phyloP scores from a whole-genome alignment of 2,797 vertebrate genomes.

The Fundulus diaphanus region DNA sequence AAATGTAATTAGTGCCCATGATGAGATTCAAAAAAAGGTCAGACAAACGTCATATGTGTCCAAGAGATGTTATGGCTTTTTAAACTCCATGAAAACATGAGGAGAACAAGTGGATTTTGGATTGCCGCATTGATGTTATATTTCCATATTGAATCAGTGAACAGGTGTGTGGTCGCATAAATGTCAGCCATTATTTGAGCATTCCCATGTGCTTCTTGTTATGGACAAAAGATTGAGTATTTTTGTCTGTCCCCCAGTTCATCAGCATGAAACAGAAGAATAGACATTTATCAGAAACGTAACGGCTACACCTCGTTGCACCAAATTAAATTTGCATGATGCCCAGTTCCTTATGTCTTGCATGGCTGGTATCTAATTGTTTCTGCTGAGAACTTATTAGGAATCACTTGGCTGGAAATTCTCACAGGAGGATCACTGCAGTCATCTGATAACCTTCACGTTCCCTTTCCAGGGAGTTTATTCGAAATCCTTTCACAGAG shows the following conservation, averaged over 20 bases:
- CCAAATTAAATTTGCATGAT: conserved; percentile 79
- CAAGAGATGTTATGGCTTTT: too few species aligned
- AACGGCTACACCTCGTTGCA: conserved; percentile 70
- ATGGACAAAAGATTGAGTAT: conserved; percentile 10
- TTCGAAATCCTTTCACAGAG: conserved; percentile 56
- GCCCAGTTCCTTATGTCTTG: conserved; percentile 72
- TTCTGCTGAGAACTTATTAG: conserved; percentile 86
- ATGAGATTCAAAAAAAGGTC: conserved; percentile 36
- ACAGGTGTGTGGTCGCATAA: neutral
- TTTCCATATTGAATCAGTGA: neutral
- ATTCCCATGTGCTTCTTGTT: neutral
- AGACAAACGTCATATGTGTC: conserved; percentile 6
- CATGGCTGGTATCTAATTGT: conserved; percentile 86
- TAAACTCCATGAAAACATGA: conserved; percentile 20
- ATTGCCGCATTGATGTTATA: conserved; percentile 2
- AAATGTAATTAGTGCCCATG: neutral
- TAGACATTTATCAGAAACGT: conserved; percentile 46
- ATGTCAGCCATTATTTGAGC: conserved; percentile 19
- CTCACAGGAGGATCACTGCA: conserved; percentile 73
- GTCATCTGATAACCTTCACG: conserved; percentile 71
- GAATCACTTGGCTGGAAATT: conserved; percentile 85
- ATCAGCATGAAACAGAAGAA: conserved; percentile 36
- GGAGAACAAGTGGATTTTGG: conserved; percentile 17
- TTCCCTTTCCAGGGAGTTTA: conserved; percentile 61
- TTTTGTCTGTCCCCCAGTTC: conserved; percentile 29